Evolutionary conservation across 2,797 vertebrate genomes (phyloP), one percentile per base, ranked within the genome.

Genomic region (Scomberomorus guttatus): DNA sequence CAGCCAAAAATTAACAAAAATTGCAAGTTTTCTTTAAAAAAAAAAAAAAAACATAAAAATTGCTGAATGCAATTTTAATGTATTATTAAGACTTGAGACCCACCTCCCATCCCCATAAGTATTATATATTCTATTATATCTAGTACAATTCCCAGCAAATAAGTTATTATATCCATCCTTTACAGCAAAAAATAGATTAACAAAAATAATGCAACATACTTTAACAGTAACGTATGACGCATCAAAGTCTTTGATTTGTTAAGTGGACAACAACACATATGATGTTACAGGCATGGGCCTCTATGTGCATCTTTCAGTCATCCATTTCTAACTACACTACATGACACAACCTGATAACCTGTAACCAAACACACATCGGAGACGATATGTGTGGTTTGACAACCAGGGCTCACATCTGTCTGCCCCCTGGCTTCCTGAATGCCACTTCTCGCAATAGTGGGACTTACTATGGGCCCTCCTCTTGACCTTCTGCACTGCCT

Each of bases 381-480:
- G 54, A 80, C 42, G 5, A 71, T 69, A 48, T 76, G 65, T 77
- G 55, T 63, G 46, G 63, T 80, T 78, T 79, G 18, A 69, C 42
- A 42, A 62, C 62, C 39, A 63, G 62, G 56, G 63, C 15, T 42
- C 8, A 9, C 46, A 17, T 64, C 25, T 24, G 27, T 81, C 29
- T 27, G 52, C 6, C 67, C 55, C 71, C 74, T n/a, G 6, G 13
- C 80, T 44, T 77, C 58, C 63, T 81, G 25, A 88, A 95, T 94
- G 95, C 95, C 96, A 96, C 95, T 96, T 96, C 79, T 96, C 94
- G 95, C 93, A 80, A 75, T 92, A 94, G 95, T 92, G 94, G 95
- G 95, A 86, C 94, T 95, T 93, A 54, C 17, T 11, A 64, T 48
- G 75, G 90, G 93, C 75, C 94, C 94, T 95, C 94, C 94, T 92